Percentiles rank a stretch among this genome's conserved stretches.
phyloP scores from a whole-genome alignment of 2,888 invertebrate species.

The Parnassius mnemosyne region DNA sequence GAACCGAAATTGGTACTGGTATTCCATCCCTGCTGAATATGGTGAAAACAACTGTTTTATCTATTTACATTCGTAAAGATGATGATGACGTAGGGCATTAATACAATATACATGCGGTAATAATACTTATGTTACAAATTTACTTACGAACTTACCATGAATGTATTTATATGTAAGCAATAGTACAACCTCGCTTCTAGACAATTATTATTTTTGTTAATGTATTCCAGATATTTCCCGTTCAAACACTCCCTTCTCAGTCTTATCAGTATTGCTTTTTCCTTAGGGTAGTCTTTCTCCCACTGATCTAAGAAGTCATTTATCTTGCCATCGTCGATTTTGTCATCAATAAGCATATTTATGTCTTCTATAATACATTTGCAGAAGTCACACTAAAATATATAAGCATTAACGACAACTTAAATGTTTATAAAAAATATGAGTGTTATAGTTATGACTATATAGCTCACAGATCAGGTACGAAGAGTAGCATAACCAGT shows the following conservation, averaged over 20 bases:
- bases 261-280: conserved; percentile 29
- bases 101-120: too few species aligned
- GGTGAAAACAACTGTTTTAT: too few species aligned
- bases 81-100: too few species aligned
- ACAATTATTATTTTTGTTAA: conserved; percentile 35
- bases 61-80: too few species aligned
- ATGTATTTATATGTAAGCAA: conserved; percentile 34
- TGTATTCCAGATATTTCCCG: conserved; percentile 34
- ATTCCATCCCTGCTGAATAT: too few species aligned
- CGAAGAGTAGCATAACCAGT: too few species aligned
- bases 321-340: conserved; percentile 34
- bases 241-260: conserved; percentile 34
- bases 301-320: conserved; percentile 29
- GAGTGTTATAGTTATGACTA: too few species aligned
- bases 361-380: conserved; percentile 35
- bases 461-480: too few species aligned
- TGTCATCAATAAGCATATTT: conserved; percentile 33
- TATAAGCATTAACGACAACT: too few species aligned
- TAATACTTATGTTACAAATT: too few species aligned
- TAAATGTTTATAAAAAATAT: too few species aligned
- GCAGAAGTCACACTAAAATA: conserved; percentile 36
- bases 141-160: conserved; percentile 33
- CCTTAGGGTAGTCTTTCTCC: conserved; percentile 30
- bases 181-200: conserved; percentile 33
- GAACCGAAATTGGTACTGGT: too few species aligned